Evolutionary conservation across 1,140 invertebrate species (phyloP), one percentile per base, ranked within the genome.

Genomic region (Hyles vespertilio): DNA sequence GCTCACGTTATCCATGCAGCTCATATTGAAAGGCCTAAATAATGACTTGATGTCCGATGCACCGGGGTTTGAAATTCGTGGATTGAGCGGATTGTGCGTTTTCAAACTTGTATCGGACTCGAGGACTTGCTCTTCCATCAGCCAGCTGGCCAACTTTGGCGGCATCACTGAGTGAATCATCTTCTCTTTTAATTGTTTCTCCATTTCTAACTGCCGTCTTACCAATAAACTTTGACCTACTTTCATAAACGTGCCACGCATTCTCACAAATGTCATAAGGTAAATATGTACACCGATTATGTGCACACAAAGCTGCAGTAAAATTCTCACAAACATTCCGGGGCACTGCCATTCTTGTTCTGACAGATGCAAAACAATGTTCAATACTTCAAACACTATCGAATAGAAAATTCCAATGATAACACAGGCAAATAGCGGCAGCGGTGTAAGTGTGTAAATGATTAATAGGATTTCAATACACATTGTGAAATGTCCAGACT

Each of bases 91-190:
- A 68, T 89, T 70, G 59, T 88, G 81, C 32, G 67, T 68, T 62
- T 85, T 89, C n/a, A 89, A 62, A 65, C 77, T 82, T 51, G 77
- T 81, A 32, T 89, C 88, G 10, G 85, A 76, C 66, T 90, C 89
- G 9, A 78, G 92, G 5, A 93, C 91, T 59, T 93, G 93, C 64
- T 94, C 94, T 61, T 94, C 93, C 91, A 98, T 93, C 9, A 98
- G 88, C 93, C 96, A 96, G 60, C 94, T 91, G 1, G 97, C 97
- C 1, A 98, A 95, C 77, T 95, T 95, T 2, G 95, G 95, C 7
- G 97, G 97, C 97, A 98, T 99, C 33, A 99, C 95, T 3, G 96
- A 98, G 79, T 97, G 96, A 75, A 99, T 98, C 97, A 98, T 98
- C 81, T 98, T 97, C 77, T 98, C 97, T 81, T 98, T 98, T 4